phyloP scores from a whole-genome alignment of 2,113 vertebrate species.

The Romanogobio albipinnatus region DNA sequence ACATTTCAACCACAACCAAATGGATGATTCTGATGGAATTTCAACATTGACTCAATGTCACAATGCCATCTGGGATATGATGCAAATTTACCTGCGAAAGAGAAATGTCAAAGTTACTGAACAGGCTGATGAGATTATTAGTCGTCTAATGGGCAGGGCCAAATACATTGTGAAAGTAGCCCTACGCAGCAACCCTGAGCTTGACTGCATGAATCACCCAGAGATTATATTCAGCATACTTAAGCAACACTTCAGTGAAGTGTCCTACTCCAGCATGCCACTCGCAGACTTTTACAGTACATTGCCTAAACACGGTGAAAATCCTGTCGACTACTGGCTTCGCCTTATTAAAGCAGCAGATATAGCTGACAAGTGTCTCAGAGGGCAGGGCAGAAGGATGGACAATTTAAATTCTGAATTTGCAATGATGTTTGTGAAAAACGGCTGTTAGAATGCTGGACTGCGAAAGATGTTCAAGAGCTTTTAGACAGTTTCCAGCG shows the following conservation, averaged over 20 bases:
- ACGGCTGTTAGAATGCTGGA: constrained; percentile 38
- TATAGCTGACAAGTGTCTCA: too few relatives aligned
- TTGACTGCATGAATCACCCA: background rate
- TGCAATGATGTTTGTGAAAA: constrained; percentile 48
- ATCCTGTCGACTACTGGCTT: too few relatives aligned
- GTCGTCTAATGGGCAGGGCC: constrained; percentile 36
- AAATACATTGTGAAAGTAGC: constrained; percentile 45
- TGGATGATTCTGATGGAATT: too few relatives aligned
- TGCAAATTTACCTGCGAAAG: constrained; percentile 39
- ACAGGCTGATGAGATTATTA: constrained; percentile 22
- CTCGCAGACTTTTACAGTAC: too few relatives aligned
- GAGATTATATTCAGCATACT: constrained; percentile 21
- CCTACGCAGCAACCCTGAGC: constrained; percentile 36
- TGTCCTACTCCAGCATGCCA: background rate
- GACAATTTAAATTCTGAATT: too few relatives aligned
- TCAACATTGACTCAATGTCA: too few relatives aligned
- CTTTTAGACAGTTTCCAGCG: constrained; percentile 6
- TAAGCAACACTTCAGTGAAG: constrained; percentile 41
- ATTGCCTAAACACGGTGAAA: too few relatives aligned
- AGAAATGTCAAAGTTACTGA: background rate
- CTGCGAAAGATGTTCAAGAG: constrained; percentile 39
- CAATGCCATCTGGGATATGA: too few relatives aligned
- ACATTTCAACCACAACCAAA: too few relatives aligned
- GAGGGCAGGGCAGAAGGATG: too few relatives aligned
- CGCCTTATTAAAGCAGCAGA: too few relatives aligned